Base-by-base conservation (phyloP, 1,140 invertebrate species). In the Sitophilus oryzae region DNA sequence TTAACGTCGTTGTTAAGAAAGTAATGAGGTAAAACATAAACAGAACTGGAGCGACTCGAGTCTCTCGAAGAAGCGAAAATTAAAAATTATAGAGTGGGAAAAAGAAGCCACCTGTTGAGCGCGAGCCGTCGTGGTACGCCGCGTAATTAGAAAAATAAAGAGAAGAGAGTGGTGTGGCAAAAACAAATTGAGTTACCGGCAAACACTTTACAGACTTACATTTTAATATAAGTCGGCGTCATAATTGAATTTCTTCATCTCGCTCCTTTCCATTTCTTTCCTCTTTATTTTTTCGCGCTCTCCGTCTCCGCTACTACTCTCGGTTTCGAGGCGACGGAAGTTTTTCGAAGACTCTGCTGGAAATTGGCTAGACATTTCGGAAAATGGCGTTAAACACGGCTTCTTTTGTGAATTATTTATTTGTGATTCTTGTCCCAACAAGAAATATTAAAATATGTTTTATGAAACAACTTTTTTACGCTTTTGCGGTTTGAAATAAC, bases 151-250 rank as follows among this genome's bases (percentile, higher is more conserved):
- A 61, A 61, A 58, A 61, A 61, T 61, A 58, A 58, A 47, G 38
- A 41, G 44, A 22, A 16, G 52, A 30, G 21, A 34, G 52, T 46
- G 10, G 16, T 35, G 45, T 44, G 8, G 15, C 42, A 48, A 63
- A 50, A 63, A 63, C 59, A 63, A 59, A 63, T 63, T 61, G 56
- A 63, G 53, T 63, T 63, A 63, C 52, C 53, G 53, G 61, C 53
- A 61, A 63, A 63, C 61, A 63, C 61, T 63, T 61, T 60, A 56
- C 38, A 61, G 60, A 56, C 56, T 61, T 56, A 59, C 60, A 58
- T 61, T 61, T 61, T 61, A 58, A 61, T 61, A 58, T 59, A 58
- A 61, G 52, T 61, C 55, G 48, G 45, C 51, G 42, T 54, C 59
- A 58, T 58, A 61, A 61, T 61, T 61, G 59, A 61, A 58, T 61